A percentile compares a stretch with the other conserved stretches of the same genome.
phyloP scores from a whole-genome alignment of 2,797 vertebrate genomes.

The Aratinga solstitialis region DNA sequence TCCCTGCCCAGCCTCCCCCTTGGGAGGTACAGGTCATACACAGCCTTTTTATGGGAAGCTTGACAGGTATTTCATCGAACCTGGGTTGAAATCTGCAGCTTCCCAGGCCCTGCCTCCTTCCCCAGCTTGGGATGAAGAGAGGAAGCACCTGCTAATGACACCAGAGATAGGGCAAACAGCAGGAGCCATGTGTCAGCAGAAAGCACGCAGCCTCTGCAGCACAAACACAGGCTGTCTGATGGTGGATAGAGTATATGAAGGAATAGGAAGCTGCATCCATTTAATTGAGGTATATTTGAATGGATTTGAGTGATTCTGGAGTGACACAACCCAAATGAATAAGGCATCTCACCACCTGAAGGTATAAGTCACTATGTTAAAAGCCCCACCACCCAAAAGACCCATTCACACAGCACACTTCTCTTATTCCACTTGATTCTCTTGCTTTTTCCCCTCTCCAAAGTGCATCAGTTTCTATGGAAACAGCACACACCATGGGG shows the following conservation, averaged over 20 bases:
- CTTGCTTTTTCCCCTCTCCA: neutral
- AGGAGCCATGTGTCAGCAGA: neutral
- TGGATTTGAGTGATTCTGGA: neutral
- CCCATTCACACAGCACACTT: neutral
- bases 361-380: neutral
- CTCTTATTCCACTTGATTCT: neutral
- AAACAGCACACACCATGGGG: constrained; percentile 1
- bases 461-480: constrained; percentile 47
- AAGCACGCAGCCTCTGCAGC: neutral
- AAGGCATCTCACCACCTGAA: neutral
- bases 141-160: constrained; percentile 48
- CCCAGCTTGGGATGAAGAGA: constrained; percentile 20
- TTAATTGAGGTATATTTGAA: neutral
- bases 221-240: neutral
- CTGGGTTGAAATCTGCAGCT: neutral
- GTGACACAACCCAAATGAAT: neutral
- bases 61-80: constrained; percentile 50
- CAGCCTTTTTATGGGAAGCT: neutral
- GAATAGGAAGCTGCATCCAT: neutral
- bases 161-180: neutral
- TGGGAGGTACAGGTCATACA: constrained; percentile 27
- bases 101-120: constrained; percentile 16
- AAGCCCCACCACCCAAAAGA: neutral
- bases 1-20: constrained; percentile 20
- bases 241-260: neutral